Evolutionary conservation across 2,113 vertebrate species (phyloP), one percentile per base, ranked within the genome.

Genomic region (Stercorarius parasiticus): DNA sequence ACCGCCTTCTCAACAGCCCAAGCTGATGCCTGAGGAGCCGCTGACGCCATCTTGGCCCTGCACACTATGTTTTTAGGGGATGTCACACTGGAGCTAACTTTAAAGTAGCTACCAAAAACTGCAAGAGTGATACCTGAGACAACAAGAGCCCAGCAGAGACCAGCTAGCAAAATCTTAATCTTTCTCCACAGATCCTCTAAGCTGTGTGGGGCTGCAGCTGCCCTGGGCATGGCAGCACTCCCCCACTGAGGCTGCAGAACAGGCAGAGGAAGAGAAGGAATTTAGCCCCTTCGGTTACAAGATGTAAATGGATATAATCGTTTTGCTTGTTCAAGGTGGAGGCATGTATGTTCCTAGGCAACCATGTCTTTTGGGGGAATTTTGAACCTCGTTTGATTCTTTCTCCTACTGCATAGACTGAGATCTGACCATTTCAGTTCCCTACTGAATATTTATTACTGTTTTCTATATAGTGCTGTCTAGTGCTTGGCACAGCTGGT

Each of bases 361-460:
- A 56, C 66, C 43, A 45, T 5, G 7, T 52, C 49, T 92, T 93
- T 64, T 4, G 65, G 69, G 45, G 59, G 19, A 95, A 82, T 92
- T 88, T 78, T 78, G 50, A 93, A 91, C 56, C 49, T 70, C 29
- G 84, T 21, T 58, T 74, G 34, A 58, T 95, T 92, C 29, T 91
- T 9, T 56, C 69, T 64, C 17, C 49, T 59, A 87, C 78, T 50
- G 15, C 65, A 76, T 8, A 53, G 73, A n/a, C 25, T 65, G 66
- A 86, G 34, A 64, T 21, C 11, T 72, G 58, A 49, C 22, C 34
- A 56, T 64, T 88, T 50, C 70, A 40, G 11, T 58, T 95, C 70
- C 53, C 40, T 65, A 36, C 34, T 87, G 86, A 89, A 94, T 89
- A 86, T 91, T 82, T 80, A 89, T 82, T 58, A 36, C 17, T 82